Evolutionary conservation across 2,113 vertebrate species (phyloP).

Genomic region (Lampris megalopsis): DNA sequence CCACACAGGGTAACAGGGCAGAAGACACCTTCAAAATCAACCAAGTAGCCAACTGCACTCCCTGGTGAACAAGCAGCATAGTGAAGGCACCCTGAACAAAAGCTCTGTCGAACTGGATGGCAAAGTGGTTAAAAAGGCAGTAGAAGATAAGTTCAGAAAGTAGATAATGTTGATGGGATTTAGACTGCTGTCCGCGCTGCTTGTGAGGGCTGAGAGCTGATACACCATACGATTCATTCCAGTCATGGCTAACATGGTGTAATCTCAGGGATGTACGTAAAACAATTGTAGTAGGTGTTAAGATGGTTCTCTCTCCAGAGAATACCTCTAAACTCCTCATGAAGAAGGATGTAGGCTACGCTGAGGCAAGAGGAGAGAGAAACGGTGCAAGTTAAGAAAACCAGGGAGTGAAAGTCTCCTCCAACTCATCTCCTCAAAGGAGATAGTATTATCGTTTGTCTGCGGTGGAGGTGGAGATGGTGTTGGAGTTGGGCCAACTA

Average conservation of each 20-base stretch:
- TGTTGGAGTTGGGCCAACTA: not conserved
- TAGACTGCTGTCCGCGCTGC: not conserved
- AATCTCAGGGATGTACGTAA: constrained; percentile 13
- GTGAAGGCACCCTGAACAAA: not conserved
- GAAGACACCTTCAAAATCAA: not conserved
- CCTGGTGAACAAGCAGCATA: constrained; percentile 5
- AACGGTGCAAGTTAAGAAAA: constrained; percentile 19
- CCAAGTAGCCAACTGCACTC: constrained; percentile 23
- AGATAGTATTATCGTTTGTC: not conserved
- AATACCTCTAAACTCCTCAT: not conserved
- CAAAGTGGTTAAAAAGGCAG: constrained; percentile 33
- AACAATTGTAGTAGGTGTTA: not conserved
- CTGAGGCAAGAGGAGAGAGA: constrained; percentile 5
- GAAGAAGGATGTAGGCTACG: constrained; percentile 10
- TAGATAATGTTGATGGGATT: not conserved
- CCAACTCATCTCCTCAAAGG: not conserved
- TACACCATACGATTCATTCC: constrained; percentile 11
- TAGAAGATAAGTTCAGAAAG: constrained; percentile 27
- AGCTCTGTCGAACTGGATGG: constrained; percentile 13
- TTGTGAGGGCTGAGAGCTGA: constrained; percentile 12
- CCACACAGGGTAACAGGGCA: not conserved
- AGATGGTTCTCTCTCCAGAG: not conserved
- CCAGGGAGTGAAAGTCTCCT: constrained; percentile 8
- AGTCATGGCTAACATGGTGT: constrained; percentile 4
- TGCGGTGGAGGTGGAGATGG: not conserved